A percentile compares a stretch with the other conserved stretches of the same genome.
These are phyloP conservation scores for Pelobates fuscus DNA, from an alignment of 2,113 vertebrate species.

Conservation along the genomic window DNA sequence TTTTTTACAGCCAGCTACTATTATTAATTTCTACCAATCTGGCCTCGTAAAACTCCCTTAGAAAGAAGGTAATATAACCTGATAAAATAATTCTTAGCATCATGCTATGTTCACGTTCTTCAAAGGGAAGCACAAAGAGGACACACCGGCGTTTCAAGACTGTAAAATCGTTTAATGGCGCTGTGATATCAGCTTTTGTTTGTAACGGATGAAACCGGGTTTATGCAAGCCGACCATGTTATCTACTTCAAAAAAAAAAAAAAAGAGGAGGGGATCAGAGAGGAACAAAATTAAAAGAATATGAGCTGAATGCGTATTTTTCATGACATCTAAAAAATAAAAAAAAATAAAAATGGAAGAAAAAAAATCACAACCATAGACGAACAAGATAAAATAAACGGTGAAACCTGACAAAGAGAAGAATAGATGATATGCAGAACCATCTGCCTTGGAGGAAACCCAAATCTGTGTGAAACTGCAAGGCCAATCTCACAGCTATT, in stretches of 20 bases:
- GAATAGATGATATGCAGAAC: conserved; percentile 96
- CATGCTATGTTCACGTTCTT: conserved; percentile 33
- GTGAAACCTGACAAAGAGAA: conserved; percentile 96
- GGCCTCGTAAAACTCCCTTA: too few relatives aligned
- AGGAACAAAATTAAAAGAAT: conserved; percentile 73
- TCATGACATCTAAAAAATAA: conserved; percentile 67
- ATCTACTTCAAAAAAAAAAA: conserved; percentile 62
- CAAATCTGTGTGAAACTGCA: conserved; percentile 87
- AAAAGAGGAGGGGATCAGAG: conserved; percentile 57
- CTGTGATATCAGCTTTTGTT: conserved; percentile 58
- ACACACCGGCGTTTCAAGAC: conserved; percentile 8
- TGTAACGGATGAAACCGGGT: conserved; percentile 62
- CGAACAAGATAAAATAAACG: conserved; percentile 90
- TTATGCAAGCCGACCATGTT: conserved; percentile 75
- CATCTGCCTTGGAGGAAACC: conserved; percentile 99
- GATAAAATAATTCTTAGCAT: conserved; percentile 37
- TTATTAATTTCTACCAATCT: conserved; percentile 33
- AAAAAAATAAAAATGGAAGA: too few relatives aligned
- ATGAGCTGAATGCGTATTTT: conserved; percentile 83
- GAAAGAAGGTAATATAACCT: conserved; percentile 39
- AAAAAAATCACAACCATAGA: conserved; percentile 81
- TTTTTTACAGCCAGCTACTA: conserved; percentile 18
- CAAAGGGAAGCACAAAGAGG: conserved; percentile 18
- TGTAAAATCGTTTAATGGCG: conserved; percentile 48
- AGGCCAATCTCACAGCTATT: conserved; percentile 97